phyloP scores from a whole-genome alignment of 2,888 invertebrate genomes.

The Melolontha melolontha region DNA sequence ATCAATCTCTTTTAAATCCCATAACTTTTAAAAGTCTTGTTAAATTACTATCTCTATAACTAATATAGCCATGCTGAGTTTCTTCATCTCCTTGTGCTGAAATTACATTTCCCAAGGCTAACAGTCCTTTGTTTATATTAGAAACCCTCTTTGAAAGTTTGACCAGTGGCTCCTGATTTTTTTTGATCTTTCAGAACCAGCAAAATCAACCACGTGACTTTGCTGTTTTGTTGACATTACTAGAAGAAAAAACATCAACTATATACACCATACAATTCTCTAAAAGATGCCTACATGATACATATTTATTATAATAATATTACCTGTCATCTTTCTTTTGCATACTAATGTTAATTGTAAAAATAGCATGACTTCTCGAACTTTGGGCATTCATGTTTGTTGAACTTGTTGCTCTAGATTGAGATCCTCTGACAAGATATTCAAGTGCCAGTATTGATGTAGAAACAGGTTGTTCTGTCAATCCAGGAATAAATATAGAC shows the following conservation, averaged over 20 bases:
- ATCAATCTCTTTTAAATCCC: background rate
- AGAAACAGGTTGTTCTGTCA: constrained; percentile 74
- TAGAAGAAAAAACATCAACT: constrained; percentile 59
- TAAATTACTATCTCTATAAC: constrained; percentile 92
- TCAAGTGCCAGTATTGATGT: constrained; percentile 76
- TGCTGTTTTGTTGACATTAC: constrained; percentile 79
- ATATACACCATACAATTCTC: background rate
- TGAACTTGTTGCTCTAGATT: constrained; percentile 83
- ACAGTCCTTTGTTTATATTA: constrained; percentile 91
- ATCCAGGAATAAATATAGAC: constrained; percentile 74
- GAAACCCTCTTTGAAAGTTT: constrained; percentile 90
- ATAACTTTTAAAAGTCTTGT: constrained; percentile 88
- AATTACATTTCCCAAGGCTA: constrained; percentile 95
- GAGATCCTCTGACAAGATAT: constrained; percentile 78
- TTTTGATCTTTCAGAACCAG: constrained; percentile 91
- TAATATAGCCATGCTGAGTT: constrained; percentile 75
- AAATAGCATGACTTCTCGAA: constrained; percentile 91
- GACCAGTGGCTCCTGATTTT: constrained; percentile 91
- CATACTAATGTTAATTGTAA: constrained; percentile 79
- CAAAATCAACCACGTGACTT: constrained; percentile 93
- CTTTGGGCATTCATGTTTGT: constrained; percentile 94
- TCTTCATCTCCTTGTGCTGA: constrained; percentile 85
- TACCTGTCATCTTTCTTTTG: constrained; percentile 75
- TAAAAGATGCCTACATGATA: background rate
- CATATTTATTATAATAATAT: constrained; percentile 17